Base-by-base conservation (phyloP, 2,113 vertebrate genomes). In the Pelvicachromis taeniatus region DNA sequence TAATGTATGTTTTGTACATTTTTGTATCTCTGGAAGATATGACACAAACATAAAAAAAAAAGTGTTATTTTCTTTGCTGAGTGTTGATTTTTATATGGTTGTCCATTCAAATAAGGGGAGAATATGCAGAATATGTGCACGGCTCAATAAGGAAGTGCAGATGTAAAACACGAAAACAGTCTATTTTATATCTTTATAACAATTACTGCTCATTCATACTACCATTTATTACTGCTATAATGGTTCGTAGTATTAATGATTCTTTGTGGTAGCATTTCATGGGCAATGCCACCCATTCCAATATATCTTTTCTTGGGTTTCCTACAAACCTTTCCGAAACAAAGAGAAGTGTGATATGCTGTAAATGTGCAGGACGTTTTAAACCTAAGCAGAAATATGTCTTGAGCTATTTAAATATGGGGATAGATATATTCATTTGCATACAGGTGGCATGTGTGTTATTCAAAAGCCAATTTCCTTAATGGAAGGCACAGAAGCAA, bases 1-100 rank as follows among this genome's bases (percentile, higher is more conserved):
- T 85, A 79, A 78, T 80, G 52, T 86, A 52, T 83, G 54, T 86
- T 89, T 90, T 92, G 75, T 93, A 89, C 77, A 59, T 85, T 45
- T 85, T 87, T 88, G 48, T 93, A 93, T 92, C 85, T 90, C 75
- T 92, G 87, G 87, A 53, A 93, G 84, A 85, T 87, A 87, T 85
- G 59, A 82, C 52, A 38, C 8, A 81, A 73, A 78, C 7, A 89
- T 86, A 85, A 89, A 87, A 33, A 29, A n/a, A 31, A 35, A 16
- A 59, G 17, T 75, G 45, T 26, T 87, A 80, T 87, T 91, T 91
- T 89, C 12, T 84, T 78, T 80, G 9, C 56, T 9, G 38, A 59
- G 42, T 79, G 59, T 81, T 77, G 13, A 29, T 65, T 68, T 65
- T 65, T 65, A 40, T 80, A 58, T 5, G 79, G 82, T 80, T 31